phyloP scores from a whole-genome alignment of 2,797 vertebrate species.

The Pogoniulus pusillus region DNA sequence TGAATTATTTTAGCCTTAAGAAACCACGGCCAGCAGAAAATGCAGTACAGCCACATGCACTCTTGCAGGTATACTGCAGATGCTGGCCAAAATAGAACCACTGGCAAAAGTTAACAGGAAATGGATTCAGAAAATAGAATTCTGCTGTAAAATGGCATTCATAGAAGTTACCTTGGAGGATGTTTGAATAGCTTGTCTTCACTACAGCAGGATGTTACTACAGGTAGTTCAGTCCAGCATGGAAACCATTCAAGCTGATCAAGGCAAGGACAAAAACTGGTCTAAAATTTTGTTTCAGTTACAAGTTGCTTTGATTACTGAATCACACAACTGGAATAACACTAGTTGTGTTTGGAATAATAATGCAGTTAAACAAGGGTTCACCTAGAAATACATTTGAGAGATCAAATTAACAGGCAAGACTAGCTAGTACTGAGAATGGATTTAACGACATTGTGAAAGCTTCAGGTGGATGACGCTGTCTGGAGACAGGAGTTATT shows the following conservation, averaged over 20 bases:
- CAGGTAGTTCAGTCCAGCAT: background rate
- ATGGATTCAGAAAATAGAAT: background rate
- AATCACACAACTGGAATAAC: background rate
- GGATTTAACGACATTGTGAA: background rate
- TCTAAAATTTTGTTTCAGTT: background rate
- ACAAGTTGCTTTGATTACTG: background rate
- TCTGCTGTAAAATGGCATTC: background rate
- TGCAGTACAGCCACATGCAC: fast-evolving
- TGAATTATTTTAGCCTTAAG: background rate
- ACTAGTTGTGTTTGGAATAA: background rate
- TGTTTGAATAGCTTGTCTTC: background rate
- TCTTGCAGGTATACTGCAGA: background rate
- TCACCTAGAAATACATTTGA: background rate
- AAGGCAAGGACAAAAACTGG: background rate
- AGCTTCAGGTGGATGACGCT: background rate
- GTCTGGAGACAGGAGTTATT: background rate
- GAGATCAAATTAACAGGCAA: background rate
- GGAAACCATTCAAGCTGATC: background rate
- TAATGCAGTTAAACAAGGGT: background rate
- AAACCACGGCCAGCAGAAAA: background rate
- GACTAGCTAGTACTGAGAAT: background rate
- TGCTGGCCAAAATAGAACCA: background rate
- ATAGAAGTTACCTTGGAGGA: background rate
- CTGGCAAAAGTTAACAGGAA: background rate
- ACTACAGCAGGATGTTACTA: background rate